Evolutionary conservation across 2,888 invertebrate genomes (phyloP), one percentile per base, ranked within the genome.

Genomic region (Ichneumoninae sp.): DNA sequence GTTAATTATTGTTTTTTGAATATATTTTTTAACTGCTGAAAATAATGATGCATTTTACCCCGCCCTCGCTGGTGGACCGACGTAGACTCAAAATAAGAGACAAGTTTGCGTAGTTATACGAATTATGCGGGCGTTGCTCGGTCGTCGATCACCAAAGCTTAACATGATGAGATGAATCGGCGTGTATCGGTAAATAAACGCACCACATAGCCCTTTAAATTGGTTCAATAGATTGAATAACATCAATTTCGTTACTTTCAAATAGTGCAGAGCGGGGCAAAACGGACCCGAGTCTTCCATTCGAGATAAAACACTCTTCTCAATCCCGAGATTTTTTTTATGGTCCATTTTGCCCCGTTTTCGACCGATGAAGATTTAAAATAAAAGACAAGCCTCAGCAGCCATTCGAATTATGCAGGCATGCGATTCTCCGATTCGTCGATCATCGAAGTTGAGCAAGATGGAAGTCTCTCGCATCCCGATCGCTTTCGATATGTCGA

Each of bases 401-500:
- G 8, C 40, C 1, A 4, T 40, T 8, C 40, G 65, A 40, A 40
- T 36, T 66, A 40, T 66, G 19, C 36, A 8, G 36, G 40, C n/a
- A 66, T 40, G 40, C 36, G 36, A 19, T 6, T 3, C 4, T 13
- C 26, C 16, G 19, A 13, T 19, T 33, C 5, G 36, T 54, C 54
- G 47, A 71, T 71, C 54, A 57, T 71, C 36, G 33, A n/a, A 33
- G 78, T 70, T 78, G 78, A 30, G 71, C 71, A 71, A 76, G 3
- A 44, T 3, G 13, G 3, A 44, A 44, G 3, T 13, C 13, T 26
- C 26, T 26, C 26, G 26, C 69, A 72, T 60, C 44, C 44, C 62
- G 69, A 79, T 74, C 47, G 52, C 30, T 69, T 80, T 60, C 80
- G 70, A 66, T 80, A 72, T 72, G 80, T 76, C 76, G 80, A 30